Evolutionary conservation across 2,888 invertebrate genomes (phyloP), one percentile per base, ranked within the genome.

Genomic region (Teinopalpus imperialis): DNA sequence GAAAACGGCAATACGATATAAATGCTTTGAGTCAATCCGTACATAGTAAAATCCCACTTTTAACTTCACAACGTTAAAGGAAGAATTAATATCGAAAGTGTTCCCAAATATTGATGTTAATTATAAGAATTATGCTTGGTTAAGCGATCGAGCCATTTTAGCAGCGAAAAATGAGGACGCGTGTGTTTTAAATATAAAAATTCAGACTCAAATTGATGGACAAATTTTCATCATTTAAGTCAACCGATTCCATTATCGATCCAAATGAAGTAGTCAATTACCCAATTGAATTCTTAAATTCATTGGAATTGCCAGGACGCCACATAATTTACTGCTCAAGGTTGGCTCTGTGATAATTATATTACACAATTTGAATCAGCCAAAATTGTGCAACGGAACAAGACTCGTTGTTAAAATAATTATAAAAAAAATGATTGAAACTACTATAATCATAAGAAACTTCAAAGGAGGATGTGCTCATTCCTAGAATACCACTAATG

Each of bases 401-500:
- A n/a, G n/a, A n/a, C 48, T 54, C 44, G n/a, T 47, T 43, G 48
- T 51, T 35, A 51, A 53, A 53, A 53, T 43, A 49, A 51, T 51
- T 49, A 46, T 41, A 35, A 45, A 37, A 43, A 59, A 52, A 30
- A 20, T 45, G 23, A 48, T 54, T 31, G 50, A 53, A 21, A 48
- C 52, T 44, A 52, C 49, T 34, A 54, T 57, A 42, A 26, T 65
- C 13, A 63, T 52, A 47, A 59, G 62, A 47, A 59, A 61, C 41
- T 59, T 45, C 44, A 53, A 56, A 60, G 60, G 59, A 68, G 42
- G 49, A 58, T 44, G 59, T 63, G 34, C 43, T 56, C 13, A 60
- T 65, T 34, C 54, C 61, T 18, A 49, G 60, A 31, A 58, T 55
- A 31, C 56, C 61, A 44, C 56, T 56, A 55, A 58, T 61, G 41